Evolutionary conservation across 1,140 invertebrate genomes (phyloP), one percentile per base, ranked within the genome.

Genomic region (Saccostrea cuccullata): DNA sequence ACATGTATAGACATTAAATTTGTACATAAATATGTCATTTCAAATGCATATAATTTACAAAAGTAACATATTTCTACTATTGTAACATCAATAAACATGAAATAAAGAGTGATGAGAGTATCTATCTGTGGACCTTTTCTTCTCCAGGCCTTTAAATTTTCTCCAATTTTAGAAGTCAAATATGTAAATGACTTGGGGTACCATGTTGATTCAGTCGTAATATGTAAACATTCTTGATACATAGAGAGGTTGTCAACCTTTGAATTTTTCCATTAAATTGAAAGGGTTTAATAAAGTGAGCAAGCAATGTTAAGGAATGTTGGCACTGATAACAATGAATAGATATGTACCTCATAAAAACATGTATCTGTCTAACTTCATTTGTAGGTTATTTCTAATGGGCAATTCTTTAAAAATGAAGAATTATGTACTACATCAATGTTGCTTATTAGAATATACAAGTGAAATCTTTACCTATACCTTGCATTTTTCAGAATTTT

Each of bases 181-280:
- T 77, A 36, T 77, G 70, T 77, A 77, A 77, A 77, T 30, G 23
- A 12, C 13, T 36, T 36, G 15, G 13, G 23, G 70, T 30, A 12
- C 23, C 17, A 20, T 77, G 15, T 30, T 77, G 70, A 77, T 77
- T 30, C 70, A 77, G 70, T 30, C 26, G 70, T 26, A 30, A 77
- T 8, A 64, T 77, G 23, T 36, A 11, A 36, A 77, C 70, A 77
- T 36, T 77, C 70, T 30, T 30, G 30, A 12, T 36, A 77, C 70
- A 77, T 77, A 77, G 70, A 12, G 23, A 77, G 70, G 70, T 77
- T 77, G 70, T 36, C 70, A 77, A 77, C 70, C 70, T 77, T 77
- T 77, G 15, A 77, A 77, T 15, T 30, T 30, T 67, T 67, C 60
- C 20, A 67, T 67, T 77, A 77, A 77, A 73, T 30, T 73, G 70